Conservation (phyloP, 1,140 invertebrate genomes). For the Trissolcus basalis region DNA sequence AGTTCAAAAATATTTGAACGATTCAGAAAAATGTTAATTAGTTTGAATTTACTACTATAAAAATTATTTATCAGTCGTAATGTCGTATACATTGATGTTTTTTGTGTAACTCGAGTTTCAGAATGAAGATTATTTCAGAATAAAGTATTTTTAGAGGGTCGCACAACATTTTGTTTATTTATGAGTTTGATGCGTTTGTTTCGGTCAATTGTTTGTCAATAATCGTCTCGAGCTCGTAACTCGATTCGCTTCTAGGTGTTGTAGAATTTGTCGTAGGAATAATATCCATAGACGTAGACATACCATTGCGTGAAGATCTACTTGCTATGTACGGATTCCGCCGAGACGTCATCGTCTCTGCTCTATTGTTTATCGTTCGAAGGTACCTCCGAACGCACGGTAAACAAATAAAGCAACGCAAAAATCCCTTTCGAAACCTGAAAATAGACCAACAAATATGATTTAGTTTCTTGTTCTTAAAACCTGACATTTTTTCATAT, state of each 20-base stretch:
- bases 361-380: conserved; percentile 76
- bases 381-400: conserved; percentile 83
- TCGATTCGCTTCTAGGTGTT: conserved; percentile 62
- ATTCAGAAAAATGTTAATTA: too few species aligned
- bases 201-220: conserved; percentile 41
- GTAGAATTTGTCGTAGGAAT: conserved; percentile 62
- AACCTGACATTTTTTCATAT: too few species aligned
- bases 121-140: not conserved
- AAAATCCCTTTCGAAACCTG: conserved; percentile 92
- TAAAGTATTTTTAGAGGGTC: not conserved
- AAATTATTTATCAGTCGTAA: not conserved
- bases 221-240: conserved; percentile 51
- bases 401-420: conserved; percentile 80
- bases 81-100: not conserved
- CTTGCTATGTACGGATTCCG: conserved; percentile 83
- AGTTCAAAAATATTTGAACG: too few species aligned
- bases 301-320: conserved; percentile 84
- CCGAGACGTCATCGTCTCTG: conserved; percentile 81
- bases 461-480: not conserved
- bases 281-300: conserved; percentile 68
- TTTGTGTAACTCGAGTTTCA: not conserved
- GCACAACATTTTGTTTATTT: conserved; percentile 14
- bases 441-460: conserved; percentile 42
- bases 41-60: not conserved
- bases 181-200: conserved; percentile 42